Conservation (phyloP, 2,113 vertebrate genomes). For the Bubalus kerabau region DNA sequence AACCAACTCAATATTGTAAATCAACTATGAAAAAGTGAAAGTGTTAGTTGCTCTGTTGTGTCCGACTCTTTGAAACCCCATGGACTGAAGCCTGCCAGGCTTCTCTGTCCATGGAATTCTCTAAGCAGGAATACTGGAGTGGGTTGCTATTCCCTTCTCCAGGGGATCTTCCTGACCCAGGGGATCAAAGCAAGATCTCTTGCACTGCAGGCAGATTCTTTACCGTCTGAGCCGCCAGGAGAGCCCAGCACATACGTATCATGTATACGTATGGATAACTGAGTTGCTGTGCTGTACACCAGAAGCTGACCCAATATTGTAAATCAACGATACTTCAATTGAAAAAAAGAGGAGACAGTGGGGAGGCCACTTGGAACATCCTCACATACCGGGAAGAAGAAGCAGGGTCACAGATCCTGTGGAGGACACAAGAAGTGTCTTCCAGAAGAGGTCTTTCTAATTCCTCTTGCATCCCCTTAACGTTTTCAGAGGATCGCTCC, state of each 20-base stretch:
- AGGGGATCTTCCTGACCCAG: not conserved
- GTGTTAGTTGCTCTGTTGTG: not conserved
- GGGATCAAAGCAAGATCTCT: not conserved
- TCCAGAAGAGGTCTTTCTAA: not conserved
- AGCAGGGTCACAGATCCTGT: rapidly evolving
- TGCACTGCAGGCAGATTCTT: not conserved
- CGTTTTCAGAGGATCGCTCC: not conserved
- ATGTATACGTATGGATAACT: not conserved
- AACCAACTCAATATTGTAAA: not conserved
- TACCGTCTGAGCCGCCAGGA: rapidly evolving
- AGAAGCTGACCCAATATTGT: not conserved
- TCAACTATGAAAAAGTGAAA: not conserved
- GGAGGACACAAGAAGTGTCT: rapidly evolving
- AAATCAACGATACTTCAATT: not conserved
- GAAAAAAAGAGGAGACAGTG: not conserved
- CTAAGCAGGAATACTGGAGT: not conserved
- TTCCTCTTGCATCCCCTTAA: not conserved
- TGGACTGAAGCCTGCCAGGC: not conserved
- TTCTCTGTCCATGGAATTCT: not conserved
- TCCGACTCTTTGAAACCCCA: not conserved
- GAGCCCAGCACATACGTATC: not conserved
- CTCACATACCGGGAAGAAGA: not conserved
- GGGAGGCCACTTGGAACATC: rapidly evolving
- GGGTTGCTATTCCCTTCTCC: not conserved
- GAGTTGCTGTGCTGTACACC: not conserved